A percentile compares a stretch with the other conserved stretches of the same genome.
Conservation (phyloP, 2,888 invertebrate genomes). For the Anthoptus insignis region DNA sequence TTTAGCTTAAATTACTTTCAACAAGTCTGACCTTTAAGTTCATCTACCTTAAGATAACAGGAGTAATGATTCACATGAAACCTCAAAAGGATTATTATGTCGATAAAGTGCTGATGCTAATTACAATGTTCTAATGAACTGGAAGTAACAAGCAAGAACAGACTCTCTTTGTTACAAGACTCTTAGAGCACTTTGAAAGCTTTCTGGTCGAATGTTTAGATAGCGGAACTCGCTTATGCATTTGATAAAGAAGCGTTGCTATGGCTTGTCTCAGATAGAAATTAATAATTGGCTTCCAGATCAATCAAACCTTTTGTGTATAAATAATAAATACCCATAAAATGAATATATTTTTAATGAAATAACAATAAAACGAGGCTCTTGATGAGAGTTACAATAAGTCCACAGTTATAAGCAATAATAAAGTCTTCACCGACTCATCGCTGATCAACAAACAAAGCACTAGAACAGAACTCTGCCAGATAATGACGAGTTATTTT, state of each 20-base stretch:
- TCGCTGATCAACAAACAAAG: no score
- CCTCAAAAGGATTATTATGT: conserved; percentile 60
- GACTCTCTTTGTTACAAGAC: conserved; percentile 25
- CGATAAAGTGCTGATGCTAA: conserved; percentile 59
- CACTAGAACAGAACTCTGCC: no score
- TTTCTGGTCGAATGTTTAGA: conserved; percentile 40
- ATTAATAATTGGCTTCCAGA: conserved; percentile 19
- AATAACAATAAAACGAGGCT: no score
- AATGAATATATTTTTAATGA: no score
- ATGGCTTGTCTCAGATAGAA: conserved; percentile 7
- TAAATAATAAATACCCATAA: no score
- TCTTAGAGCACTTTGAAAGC: conserved; percentile 26
- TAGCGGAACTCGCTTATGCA: conserved; percentile 23
- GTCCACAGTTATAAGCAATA: no score
- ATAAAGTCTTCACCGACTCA: no score
- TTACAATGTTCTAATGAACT: conserved; percentile 52
- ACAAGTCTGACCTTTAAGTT: conserved; percentile 16
- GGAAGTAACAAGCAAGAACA: conserved; percentile 22
- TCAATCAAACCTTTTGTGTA: neutral
- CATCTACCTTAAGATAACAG: conserved; percentile 24
- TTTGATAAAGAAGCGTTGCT: conserved; percentile 18
- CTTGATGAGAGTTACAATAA: no score
- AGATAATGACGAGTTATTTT: no score
- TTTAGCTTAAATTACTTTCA: conserved; percentile 15
- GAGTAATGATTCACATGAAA: conserved; percentile 59